These are phyloP conservation scores for Apodemus sylvaticus DNA, from an alignment of 2,113 vertebrate species.

Conservation along the genomic window DNA sequence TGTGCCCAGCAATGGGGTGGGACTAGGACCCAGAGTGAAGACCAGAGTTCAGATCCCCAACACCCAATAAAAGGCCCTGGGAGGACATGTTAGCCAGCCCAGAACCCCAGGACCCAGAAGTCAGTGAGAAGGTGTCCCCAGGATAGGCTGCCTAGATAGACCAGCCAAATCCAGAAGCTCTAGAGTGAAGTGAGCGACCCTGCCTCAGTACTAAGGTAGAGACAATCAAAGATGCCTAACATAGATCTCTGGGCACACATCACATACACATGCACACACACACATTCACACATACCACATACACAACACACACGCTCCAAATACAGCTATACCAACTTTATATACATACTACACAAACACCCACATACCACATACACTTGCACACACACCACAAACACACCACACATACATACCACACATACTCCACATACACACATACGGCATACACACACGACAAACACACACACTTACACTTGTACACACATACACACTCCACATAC, in stretches of 20 bases:
- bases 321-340: no score
- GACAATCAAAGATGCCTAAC: not conserved
- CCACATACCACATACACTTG: no score
- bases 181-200: not conserved
- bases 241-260: not conserved
- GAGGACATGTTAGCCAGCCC: not conserved
- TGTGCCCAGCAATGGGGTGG: no score
- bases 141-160: not conserved
- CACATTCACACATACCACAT: not conserved
- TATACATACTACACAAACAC: no score
- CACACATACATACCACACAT: no score
- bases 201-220: not conserved
- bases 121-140: not conserved
- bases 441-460: no score
- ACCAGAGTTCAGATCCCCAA: not conserved
- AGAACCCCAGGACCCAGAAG: not conserved
- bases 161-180: not conserved
- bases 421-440: no score
- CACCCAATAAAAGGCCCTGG: not conserved
- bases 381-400: no score
- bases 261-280: not conserved
- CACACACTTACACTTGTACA: no score
- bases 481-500: no score
- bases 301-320: not conserved
- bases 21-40: not conserved